Conservation (phyloP, 1,140 invertebrate species). For the Streblospio benedicti region DNA sequence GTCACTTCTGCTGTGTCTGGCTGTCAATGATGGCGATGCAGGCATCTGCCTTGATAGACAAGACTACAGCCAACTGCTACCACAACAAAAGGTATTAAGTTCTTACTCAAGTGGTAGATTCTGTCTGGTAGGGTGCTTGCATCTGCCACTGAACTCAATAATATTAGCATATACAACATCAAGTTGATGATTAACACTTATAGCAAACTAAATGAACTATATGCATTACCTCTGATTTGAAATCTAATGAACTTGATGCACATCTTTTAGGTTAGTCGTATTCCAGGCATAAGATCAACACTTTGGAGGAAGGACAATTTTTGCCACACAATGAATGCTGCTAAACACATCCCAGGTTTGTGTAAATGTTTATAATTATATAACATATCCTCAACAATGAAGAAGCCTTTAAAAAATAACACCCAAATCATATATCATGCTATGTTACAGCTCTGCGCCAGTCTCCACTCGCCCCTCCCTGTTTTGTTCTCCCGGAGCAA, state of each 20-base stretch:
- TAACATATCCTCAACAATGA: not conserved
- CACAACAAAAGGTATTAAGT: not conserved
- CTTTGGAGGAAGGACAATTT: not conserved
- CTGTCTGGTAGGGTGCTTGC: not conserved
- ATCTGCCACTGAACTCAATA: not conserved
- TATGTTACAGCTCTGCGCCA: not conserved
- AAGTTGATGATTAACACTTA: too few relatives aligned
- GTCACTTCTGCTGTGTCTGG: not conserved
- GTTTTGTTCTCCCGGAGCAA: not conserved
- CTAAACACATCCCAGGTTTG: slow-evolving; percentile 3
- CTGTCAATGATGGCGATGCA: not conserved
- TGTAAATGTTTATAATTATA: too few relatives aligned
- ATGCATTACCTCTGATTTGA: too few relatives aligned
- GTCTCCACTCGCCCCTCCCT: not conserved
- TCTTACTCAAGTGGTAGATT: not conserved
- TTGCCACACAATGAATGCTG: not conserved
- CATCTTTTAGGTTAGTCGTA: not conserved
- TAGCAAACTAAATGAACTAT: too few relatives aligned
- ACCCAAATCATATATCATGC: not conserved
- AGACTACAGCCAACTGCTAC: not conserved
- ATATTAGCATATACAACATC: too few relatives aligned
- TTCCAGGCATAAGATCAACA: not conserved
- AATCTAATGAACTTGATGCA: too few relatives aligned
- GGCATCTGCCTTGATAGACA: not conserved
- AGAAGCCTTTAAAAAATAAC: not conserved